Evolutionary conservation across 2,113 vertebrate species (phyloP).

Genomic region (Origma solitaria): DNA sequence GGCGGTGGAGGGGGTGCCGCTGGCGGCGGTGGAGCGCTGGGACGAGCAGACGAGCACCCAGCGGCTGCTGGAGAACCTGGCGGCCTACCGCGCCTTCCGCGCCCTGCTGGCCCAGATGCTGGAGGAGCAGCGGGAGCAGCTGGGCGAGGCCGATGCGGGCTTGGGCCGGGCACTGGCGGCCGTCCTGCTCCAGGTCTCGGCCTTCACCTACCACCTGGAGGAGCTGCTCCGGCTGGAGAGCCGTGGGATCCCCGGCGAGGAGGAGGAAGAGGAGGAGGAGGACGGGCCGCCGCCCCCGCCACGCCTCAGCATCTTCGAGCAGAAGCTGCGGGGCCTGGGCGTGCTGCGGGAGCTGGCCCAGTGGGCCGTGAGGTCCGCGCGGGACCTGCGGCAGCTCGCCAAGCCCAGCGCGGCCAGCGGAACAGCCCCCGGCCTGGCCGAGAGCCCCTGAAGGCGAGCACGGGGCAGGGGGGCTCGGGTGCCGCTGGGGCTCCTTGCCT

Average conservation of each 20-base stretch:
- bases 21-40: slow-evolving; percentile 60
- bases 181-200: slow-evolving; percentile 66
- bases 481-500: not conserved
- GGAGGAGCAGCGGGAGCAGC: slow-evolving; percentile 66
- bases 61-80: slow-evolving; percentile 69
- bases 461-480: fast-evolving
- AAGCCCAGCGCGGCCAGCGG: not conserved
- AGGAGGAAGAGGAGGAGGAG: not conserved
- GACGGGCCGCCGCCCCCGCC: not conserved
- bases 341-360: slow-evolving; percentile 73
- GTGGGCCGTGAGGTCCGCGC: slow-evolving; percentile 65
- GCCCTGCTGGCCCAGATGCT: slow-evolving; percentile 65
- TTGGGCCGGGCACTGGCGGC: slow-evolving; percentile 60
- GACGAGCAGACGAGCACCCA: slow-evolving; percentile 61
- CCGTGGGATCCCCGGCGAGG: not conserved
- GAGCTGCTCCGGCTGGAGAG: slow-evolving; percentile 68
- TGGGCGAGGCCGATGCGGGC: slow-evolving; percentile 26
- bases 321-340: slow-evolving; percentile 71
- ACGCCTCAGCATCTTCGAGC: slow-evolving; percentile 54
- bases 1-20: slow-evolving; percentile 56
- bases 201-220: slow-evolving; percentile 69
- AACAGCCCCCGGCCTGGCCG: fast-evolving
- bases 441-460: not conserved
- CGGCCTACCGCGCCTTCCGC: slow-evolving; percentile 69
- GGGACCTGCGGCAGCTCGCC: slow-evolving; percentile 66